Evolutionary conservation across 1,140 invertebrate species (phyloP), one percentile per base, ranked within the genome.

Genomic region (Colletes latitarsis): DNA sequence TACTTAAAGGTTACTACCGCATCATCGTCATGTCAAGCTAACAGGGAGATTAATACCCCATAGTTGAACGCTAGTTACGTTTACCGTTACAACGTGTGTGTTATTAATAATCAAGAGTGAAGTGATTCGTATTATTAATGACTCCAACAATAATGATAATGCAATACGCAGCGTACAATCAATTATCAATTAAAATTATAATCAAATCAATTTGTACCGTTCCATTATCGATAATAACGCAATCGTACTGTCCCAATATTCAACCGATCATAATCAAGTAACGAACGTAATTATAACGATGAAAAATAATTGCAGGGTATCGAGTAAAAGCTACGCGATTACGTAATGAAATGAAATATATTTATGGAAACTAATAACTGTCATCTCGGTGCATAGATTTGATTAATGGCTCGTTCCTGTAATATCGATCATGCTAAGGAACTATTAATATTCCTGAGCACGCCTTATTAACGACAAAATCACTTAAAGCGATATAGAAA

Each of bases 1-100:
- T 67, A 68, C 58, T 78, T 75, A 87, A 89, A 89, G 91, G 90
- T 92, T 91, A 92, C 89, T 87, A 90, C 89, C 87, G 89, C 90
- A 90, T 89, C 86, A 90, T 89, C 86, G 88, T 84, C 85, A 85
- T 86, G 85, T 90, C 89, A 90, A 90, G 88, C 85, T 86, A 87
- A 85, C 76, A 88, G 83, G 81, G 73, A 88, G 88, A 90, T 91
- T 88, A 90, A 86, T 90, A 74, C 84, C 87, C 90, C 90, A 89
- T 87, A 73, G 89, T 90, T 89, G 82, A 92, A 86, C 89, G 90
- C 88, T 88, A 88, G 84, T 85, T 89, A 84, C 86, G 72, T 86
- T 85, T 84, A 17, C 66, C 57, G 67, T 62, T 77, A 77, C 21
- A 77, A 49, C 57, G 14, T 17, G 55, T 46, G 30, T 62, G 46